A percentile compares a stretch with the other conserved stretches of the same genome.
These are phyloP conservation scores for Drosophila neotestacea DNA, from an alignment of 2,888 invertebrate species.

Conservation along the genomic window DNA sequence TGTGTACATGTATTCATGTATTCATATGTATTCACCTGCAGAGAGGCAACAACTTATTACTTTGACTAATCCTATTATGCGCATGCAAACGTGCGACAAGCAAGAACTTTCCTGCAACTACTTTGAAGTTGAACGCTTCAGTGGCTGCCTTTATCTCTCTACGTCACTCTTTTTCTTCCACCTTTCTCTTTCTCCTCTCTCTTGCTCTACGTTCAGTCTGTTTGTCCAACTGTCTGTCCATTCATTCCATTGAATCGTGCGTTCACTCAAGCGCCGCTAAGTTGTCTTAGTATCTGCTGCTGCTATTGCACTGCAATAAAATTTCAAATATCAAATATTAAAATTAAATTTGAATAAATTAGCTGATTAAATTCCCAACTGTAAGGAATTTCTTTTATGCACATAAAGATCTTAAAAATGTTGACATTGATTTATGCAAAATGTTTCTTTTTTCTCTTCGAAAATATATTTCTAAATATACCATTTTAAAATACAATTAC, in stretches of 20 bases:
- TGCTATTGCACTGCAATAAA: constrained; percentile 60
- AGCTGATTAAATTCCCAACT: not conserved
- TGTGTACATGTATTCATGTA: not conserved
- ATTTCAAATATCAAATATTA: too few relatives aligned
- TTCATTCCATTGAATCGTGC: constrained; percentile 77
- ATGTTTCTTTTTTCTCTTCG: not conserved
- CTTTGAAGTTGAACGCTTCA: constrained; percentile 73
- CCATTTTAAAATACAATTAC: not conserved
- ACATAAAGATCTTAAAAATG: constrained; percentile 2
- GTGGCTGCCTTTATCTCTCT: constrained; percentile 49
- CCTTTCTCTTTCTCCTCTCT: not conserved
- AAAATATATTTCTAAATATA: not conserved
- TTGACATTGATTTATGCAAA: constrained; percentile 10
- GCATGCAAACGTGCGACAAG: constrained; percentile 77
- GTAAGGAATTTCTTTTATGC: not conserved
- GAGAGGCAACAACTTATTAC: constrained; percentile 70
- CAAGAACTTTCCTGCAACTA: constrained; percentile 70
- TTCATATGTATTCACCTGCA: constrained; percentile 31
- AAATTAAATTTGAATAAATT: not conserved
- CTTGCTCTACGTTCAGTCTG: constrained; percentile 24
- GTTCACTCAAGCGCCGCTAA: constrained; percentile 73
- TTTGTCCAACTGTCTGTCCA: constrained; percentile 52
- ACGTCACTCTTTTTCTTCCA: constrained; percentile 19
- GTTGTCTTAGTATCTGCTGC: constrained; percentile 65
- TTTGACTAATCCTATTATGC: constrained; percentile 80